These are phyloP conservation scores for Ostrea denselamellosa DNA, from an alignment of 1,140 invertebrate genomes.

Conservation along the genomic window DNA sequence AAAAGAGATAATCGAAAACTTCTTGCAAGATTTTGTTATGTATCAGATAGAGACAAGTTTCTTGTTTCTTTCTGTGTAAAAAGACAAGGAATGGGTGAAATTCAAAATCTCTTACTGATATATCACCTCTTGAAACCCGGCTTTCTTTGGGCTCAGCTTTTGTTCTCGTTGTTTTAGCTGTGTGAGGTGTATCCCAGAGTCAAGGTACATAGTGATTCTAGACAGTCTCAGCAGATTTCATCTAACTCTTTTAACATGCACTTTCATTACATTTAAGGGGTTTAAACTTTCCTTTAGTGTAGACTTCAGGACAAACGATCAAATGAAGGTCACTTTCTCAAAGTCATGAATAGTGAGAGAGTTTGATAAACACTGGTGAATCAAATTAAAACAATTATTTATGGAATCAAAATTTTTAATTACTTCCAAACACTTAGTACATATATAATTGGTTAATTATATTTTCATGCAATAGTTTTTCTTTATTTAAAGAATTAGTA, in stretches of 20 bases:
- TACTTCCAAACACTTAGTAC: too few relatives aligned
- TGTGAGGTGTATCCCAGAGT: not conserved
- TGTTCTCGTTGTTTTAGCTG: not conserved
- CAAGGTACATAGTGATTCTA: not conserved
- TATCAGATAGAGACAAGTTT: not conserved
- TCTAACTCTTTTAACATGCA: not conserved
- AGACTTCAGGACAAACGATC: not conserved
- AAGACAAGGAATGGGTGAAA: not conserved
- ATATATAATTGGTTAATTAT: too few relatives aligned
- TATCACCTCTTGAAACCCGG: not conserved
- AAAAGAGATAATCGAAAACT: too few relatives aligned
- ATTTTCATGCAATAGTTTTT: too few relatives aligned
- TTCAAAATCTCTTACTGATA: conserved; percentile 3
- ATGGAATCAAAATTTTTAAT: too few relatives aligned
- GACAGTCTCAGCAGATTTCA: not conserved
- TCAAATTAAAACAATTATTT: too few relatives aligned
- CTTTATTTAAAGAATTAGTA: too few relatives aligned
- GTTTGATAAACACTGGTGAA: not conserved
- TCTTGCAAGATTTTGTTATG: too few relatives aligned
- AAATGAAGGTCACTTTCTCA: conserved; percentile 1
- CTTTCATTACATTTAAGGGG: not conserved
- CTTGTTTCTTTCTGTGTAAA: not conserved
- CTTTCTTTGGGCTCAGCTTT: not conserved
- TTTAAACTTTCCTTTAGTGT: not conserved
- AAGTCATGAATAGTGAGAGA: not conserved